Conservation (phyloP, 2,113 vertebrate species). For the Lepidothrix coronata region DNA sequence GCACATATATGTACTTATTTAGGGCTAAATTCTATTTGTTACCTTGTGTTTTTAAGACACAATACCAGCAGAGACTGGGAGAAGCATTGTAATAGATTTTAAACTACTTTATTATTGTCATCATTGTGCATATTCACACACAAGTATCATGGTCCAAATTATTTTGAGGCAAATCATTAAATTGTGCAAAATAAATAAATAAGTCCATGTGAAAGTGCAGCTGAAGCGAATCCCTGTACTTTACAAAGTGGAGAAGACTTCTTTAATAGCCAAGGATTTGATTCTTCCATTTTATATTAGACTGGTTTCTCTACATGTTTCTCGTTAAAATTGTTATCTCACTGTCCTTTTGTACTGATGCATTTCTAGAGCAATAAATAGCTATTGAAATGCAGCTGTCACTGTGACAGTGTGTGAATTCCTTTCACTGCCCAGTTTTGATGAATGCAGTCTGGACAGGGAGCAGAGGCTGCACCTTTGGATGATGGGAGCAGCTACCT, state of each 20-base stretch:
- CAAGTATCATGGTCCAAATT: background rate
- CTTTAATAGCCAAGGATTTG: background rate
- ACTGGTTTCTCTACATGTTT: background rate
- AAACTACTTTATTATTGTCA: background rate
- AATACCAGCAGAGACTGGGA: background rate
- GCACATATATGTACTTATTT: background rate
- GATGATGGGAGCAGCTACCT: background rate
- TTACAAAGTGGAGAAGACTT: background rate
- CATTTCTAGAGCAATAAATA: background rate
- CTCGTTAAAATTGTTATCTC: background rate
- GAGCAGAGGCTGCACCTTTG: background rate
- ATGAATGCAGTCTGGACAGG: background rate
- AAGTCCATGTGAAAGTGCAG: background rate
- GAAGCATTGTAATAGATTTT: background rate
- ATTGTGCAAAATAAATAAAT: background rate
- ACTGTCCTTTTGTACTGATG: background rate
- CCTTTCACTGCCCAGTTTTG: background rate
- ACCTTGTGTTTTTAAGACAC: background rate
- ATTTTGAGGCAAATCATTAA: background rate
- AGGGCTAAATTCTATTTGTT: background rate
- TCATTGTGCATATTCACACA: background rate
- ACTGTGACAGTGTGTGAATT: background rate
- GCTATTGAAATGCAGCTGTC: background rate
- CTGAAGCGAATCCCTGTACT: background rate
- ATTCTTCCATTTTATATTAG: background rate